These are phyloP conservation scores for Paratrypauchen microcephalus DNA, from an alignment of 2,797 vertebrate genomes.

Conservation along the genomic window DNA sequence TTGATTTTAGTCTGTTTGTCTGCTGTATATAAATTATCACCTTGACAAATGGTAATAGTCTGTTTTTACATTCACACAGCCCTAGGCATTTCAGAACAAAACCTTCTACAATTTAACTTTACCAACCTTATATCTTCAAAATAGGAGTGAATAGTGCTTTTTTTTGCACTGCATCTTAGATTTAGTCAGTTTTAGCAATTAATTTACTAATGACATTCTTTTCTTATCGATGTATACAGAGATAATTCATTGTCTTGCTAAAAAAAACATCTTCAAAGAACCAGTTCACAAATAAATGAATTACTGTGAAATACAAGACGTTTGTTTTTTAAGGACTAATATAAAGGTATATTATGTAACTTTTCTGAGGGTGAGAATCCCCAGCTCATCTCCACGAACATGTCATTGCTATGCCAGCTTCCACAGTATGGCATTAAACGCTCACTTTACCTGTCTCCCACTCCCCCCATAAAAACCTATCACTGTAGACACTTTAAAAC, in stretches of 20 bases:
- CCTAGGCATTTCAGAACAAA: neutral
- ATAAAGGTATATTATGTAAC: neutral
- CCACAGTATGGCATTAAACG: neutral
- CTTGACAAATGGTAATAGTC: neutral
- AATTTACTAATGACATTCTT: neutral
- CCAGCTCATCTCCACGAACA: neutral
- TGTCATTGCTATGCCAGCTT: neutral
- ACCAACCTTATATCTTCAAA: neutral
- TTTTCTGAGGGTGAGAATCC: neutral
- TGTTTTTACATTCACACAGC: neutral
- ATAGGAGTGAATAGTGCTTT: neutral
- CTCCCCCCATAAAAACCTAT: no score
- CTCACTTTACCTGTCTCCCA: no score
- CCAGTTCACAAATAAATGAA: slow-evolving; percentile 30
- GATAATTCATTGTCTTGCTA: neutral
- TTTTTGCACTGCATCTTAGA: neutral
- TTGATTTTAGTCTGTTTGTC: neutral
- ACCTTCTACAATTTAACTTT: neutral
- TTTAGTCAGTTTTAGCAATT: neutral
- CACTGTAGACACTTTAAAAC: no score
- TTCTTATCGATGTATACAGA: neutral
- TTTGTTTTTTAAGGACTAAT: neutral
- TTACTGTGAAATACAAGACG: neutral
- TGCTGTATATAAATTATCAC: neutral
- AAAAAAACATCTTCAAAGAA: neutral